Evolutionary conservation across 2,113 vertebrate species (phyloP).

Genomic region (Columbina picui): DNA sequence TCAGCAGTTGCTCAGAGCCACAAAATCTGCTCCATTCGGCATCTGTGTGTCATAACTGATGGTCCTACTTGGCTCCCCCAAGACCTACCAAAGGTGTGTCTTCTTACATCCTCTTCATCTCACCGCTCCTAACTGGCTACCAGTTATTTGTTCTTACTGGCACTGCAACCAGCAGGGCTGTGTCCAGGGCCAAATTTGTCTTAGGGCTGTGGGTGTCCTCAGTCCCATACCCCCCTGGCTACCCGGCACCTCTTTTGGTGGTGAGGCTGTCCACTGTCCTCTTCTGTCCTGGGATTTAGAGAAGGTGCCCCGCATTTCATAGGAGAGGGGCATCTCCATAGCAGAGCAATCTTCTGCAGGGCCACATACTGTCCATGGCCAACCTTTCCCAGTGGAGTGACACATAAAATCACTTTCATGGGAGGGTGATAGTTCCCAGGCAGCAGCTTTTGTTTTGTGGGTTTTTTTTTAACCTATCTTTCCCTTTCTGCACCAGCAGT

Average conservation of each 20-base stretch:
- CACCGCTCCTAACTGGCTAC: neutral
- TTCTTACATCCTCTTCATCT: neutral
- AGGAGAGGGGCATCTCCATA: neutral
- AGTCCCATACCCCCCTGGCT: neutral
- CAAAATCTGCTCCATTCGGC: neutral
- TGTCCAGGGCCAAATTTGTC: neutral
- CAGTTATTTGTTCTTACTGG: neutral
- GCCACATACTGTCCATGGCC: rapidly evolving
- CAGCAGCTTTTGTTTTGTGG: neutral
- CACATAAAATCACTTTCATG: neutral
- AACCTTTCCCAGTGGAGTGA: neutral
- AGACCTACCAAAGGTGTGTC: neutral
- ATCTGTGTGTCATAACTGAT: neutral
- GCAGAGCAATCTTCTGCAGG: neutral
- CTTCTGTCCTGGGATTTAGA: neutral
- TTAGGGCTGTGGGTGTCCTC: neutral
- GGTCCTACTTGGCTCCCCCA: neutral
- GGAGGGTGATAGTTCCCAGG: neutral
- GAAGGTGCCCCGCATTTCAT: neutral
- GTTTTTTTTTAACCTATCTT: neutral
- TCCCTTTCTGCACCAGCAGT: neutral
- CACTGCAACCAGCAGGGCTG: neutral
- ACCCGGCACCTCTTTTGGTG: neutral
- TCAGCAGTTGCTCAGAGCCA: neutral
- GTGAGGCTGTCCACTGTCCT: neutral